Evolutionary conservation across 2,888 invertebrate genomes (phyloP).

Genomic region (Leucoma salicis): DNA sequence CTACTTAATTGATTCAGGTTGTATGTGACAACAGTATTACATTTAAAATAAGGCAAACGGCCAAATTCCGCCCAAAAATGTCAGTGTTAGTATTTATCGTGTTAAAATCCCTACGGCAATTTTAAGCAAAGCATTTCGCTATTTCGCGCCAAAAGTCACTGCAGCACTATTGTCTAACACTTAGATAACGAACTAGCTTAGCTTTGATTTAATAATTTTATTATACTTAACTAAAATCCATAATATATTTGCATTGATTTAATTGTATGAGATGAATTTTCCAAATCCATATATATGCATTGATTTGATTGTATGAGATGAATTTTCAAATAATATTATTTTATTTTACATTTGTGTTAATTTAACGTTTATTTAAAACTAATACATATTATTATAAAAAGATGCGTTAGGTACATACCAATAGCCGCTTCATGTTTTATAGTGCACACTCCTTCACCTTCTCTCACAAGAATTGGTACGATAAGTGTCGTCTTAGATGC

Average conservation of each 20-base stretch:
- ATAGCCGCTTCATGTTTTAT: conserved; percentile 53
- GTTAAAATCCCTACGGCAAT: not conserved
- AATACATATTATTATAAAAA: not conserved
- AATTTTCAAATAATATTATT: too few species aligned
- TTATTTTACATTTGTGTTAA: too few species aligned
- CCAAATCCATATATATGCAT: too few species aligned
- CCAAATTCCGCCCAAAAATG: not conserved
- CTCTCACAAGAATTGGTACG: conserved; percentile 49
- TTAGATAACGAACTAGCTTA: too few species aligned
- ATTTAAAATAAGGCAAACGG: too few species aligned
- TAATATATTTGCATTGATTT: too few species aligned
- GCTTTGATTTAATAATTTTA: not conserved
- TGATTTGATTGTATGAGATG: too few species aligned
- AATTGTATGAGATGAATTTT: too few species aligned
- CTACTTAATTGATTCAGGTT: too few species aligned
- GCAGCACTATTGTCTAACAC: not conserved
- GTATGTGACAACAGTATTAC: too few species aligned
- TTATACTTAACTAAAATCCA: too few species aligned
- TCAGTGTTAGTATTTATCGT: not conserved
- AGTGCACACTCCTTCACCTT: conserved; percentile 29
- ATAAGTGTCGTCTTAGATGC: conserved; percentile 54
- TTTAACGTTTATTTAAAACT: too few species aligned
- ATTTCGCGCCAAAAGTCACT: not conserved
- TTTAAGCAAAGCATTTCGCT: not conserved
- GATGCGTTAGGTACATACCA: conserved; percentile 53